phyloP scores from a whole-genome alignment of 2,888 invertebrate species.

The Harmothoe impar region DNA sequence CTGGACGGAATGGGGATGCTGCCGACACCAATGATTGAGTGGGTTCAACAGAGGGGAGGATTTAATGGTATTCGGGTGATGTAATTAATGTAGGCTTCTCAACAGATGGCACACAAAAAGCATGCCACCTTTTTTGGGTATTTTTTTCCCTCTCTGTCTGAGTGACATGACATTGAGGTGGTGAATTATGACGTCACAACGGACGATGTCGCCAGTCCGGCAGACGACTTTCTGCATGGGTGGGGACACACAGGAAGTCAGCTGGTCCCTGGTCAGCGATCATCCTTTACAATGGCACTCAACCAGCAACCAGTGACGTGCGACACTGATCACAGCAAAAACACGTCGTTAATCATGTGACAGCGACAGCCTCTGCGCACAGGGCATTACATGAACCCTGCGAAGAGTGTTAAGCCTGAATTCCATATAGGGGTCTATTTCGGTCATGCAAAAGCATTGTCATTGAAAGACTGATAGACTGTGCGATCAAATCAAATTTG shows the following conservation, averaged over 20 bases:
- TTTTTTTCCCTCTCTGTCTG: not conserved
- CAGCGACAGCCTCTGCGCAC: too few relatives aligned
- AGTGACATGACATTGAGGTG: not conserved
- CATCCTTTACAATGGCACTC: slow-evolving; percentile 8
- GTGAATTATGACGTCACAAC: slow-evolving; percentile 17
- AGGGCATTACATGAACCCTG: too few relatives aligned
- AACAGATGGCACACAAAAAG: slow-evolving; percentile 4
- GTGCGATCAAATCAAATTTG: too few relatives aligned
- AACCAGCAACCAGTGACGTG: slow-evolving; percentile 28
- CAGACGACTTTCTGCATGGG: slow-evolving; percentile 1
- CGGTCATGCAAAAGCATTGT: too few relatives aligned
- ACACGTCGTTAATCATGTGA: slow-evolving; percentile 41
- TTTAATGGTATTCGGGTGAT: not conserved
- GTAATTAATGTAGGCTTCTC: not conserved
- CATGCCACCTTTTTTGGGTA: not conserved
- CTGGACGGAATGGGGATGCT: too few relatives aligned
- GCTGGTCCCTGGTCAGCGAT: not conserved
- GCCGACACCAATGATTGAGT: not conserved
- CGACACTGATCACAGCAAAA: slow-evolving; percentile 46
- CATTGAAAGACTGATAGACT: too few relatives aligned
- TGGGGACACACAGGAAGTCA: slow-evolving; percentile 7
- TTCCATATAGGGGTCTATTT: too few relatives aligned
- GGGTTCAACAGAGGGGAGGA: not conserved
- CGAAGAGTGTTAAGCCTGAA: too few relatives aligned
- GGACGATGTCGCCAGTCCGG: not conserved